Evolutionary conservation across 2,888 invertebrate species (phyloP).

Genomic region (Disparrhopalites patrizii): DNA sequence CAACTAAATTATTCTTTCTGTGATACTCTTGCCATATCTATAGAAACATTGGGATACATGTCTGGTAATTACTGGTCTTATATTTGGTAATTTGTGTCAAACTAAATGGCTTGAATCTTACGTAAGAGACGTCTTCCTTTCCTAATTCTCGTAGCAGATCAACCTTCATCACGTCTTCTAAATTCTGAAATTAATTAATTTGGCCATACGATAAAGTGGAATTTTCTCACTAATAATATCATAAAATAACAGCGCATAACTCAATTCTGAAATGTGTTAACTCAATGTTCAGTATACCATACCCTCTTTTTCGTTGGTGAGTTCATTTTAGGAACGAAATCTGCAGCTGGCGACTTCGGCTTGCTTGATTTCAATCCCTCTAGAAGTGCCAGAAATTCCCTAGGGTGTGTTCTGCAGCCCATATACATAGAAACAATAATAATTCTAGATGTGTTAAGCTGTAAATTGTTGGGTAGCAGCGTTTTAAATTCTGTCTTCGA

Average conservation of each 20-base stretch:
- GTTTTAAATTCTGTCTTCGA: too few relatives aligned
- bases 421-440: too few relatives aligned
- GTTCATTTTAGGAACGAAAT: slow-evolving; percentile 52
- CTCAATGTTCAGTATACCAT: background rate
- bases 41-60: slow-evolving; percentile 23
- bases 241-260: background rate
- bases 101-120: slow-evolving; percentile 37
- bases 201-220: too few relatives aligned
- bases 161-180: slow-evolving; percentile 71
- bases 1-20: slow-evolving; percentile 69
- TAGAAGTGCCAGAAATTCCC: slow-evolving; percentile 56
- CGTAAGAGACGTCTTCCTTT: slow-evolving; percentile 63
- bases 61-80: background rate
- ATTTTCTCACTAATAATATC: slow-evolving; percentile 29
- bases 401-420: slow-evolving; percentile 14
- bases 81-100: too few relatives aligned
- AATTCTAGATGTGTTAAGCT: too few relatives aligned
- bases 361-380: slow-evolving; percentile 55
- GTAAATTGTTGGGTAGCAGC: too few relatives aligned
- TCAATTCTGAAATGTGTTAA: background rate
- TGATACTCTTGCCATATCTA: slow-evolving; percentile 78
- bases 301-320: slow-evolving; percentile 33
- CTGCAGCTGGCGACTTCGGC: slow-evolving; percentile 38
- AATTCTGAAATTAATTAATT: slow-evolving; percentile 49
- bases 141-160: slow-evolving; percentile 69